Evolutionary conservation across 2,888 invertebrate genomes (phyloP), one percentile per base, ranked within the genome.

Genomic region (Drosophila koepferae): DNA sequence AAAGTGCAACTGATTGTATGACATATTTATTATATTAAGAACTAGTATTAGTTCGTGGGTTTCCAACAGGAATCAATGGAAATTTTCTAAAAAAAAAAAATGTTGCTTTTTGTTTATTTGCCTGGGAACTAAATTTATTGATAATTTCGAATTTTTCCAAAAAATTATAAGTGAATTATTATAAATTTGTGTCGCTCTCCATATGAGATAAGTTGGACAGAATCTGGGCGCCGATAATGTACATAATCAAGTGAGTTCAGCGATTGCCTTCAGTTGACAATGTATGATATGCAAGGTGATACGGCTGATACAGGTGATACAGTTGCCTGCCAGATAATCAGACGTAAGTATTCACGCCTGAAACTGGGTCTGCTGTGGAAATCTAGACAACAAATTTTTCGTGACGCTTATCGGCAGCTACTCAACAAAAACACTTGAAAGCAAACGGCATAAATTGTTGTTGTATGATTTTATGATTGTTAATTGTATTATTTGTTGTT

Each of bases 331-430:
- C 54, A 54, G 54, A 38, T 36, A 38, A 38, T 54, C 53, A 38
- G 53, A 23, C 53, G 20, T 14, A 55, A 9, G n/a, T 46, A 14
- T 20, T 23, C n/a, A n/a, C 9, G 12, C 3, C 34, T 41, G n/a
- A 60, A 65, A 77, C 34, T 70, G 46, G 63, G 68, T 73, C 64
- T 74, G 85, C 46, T 48, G 12, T 82, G 82, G 63, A 82, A 80
- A 82, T 82, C 77, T 79, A 77, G 78, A 72, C 83, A 75, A 23
- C 62, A 59, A 67, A 65, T 67, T 63, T 20, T 34, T 34, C 51
- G 44, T 67, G 20, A 63, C 67, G 74, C 83, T 84, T 86, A 84
- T 84, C 86, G 81, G 70, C 81, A 82, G 69, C 64, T 59, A 63
- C 54, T 63, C 65, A 74, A 71, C 49, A 51, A 62, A 28, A 62